A percentile compares a stretch with the other conserved stretches of the same genome.
Conservation (phyloP, 2,113 vertebrate genomes). For the Eublepharis macularius region DNA sequence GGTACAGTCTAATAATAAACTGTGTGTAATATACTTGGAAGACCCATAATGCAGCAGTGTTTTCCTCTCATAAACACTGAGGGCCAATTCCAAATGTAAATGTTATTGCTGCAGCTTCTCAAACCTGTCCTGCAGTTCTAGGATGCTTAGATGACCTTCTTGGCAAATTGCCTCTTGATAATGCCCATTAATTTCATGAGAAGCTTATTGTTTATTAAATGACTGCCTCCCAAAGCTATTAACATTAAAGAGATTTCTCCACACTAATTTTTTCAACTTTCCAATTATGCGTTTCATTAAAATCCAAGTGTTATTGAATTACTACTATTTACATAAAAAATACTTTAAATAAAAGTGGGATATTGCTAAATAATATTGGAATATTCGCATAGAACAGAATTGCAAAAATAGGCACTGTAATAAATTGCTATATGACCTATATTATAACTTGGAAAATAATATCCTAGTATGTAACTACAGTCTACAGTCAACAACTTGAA, state of each 20-base stretch:
- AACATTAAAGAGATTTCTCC: conserved; percentile 17
- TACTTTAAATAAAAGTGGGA: background rate
- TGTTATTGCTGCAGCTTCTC: background rate
- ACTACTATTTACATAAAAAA: background rate
- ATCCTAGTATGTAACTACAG: too few species aligned
- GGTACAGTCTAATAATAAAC: background rate
- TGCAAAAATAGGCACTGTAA: background rate
- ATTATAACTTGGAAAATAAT: background rate
- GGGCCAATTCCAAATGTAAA: conserved; percentile 14
- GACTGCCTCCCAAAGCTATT: background rate
- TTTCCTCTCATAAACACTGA: conserved; percentile 20
- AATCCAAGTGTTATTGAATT: background rate
- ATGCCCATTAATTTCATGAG: conserved; percentile 10
- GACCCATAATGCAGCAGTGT: background rate
- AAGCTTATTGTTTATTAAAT: conserved; percentile 30
- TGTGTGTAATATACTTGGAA: background rate
- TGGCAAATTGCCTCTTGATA: background rate
- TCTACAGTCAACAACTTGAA: background rate
- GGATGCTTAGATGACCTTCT: background rate
- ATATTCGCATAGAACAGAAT: background rate
- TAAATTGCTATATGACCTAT: background rate
- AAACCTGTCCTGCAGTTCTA: background rate
- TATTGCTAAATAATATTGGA: background rate
- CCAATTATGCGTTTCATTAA: conserved; percentile 40
- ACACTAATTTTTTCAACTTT: conserved; percentile 25